phyloP scores from a whole-genome alignment of 2,888 invertebrate genomes.

The Steinernema scapterisci region DNA sequence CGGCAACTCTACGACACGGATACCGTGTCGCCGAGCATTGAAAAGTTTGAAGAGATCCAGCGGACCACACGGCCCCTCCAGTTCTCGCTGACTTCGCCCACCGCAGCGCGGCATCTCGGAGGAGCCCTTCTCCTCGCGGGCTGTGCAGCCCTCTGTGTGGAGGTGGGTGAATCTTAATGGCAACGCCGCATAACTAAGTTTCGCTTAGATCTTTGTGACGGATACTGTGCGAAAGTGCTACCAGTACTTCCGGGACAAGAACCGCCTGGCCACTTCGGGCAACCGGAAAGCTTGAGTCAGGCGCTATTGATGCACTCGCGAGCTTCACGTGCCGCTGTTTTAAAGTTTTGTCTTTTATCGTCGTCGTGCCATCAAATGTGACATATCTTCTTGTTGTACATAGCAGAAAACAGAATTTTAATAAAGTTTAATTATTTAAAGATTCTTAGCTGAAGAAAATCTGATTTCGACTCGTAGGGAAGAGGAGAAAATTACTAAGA shows the following conservation, averaged over 20 bases:
- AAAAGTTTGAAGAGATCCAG: neutral
- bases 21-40: neutral
- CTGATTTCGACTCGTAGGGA: too few relatives aligned
- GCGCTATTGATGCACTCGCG: neutral
- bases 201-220: conserved; percentile 1
- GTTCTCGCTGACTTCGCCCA: neutral
- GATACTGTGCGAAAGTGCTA: conserved; percentile 22
- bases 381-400: neutral
- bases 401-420: conserved; percentile 14
- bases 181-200: neutral
- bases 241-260: neutral
- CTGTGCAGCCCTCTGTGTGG: conserved; percentile 4
- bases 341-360: neutral
- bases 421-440: neutral
- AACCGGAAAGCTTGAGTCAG: neutral
- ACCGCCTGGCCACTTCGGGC: neutral
- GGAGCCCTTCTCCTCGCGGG: conserved; percentile 3
- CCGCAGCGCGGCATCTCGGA: neutral
- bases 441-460: neutral
- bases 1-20: conserved; percentile 22
- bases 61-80: neutral
- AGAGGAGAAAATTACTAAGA: too few relatives aligned
- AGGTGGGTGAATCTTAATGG: neutral
- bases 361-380: neutral
- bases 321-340: neutral